Evolutionary conservation across 1,140 invertebrate species (phyloP).

Genomic region (Tenebrio molitor): DNA sequence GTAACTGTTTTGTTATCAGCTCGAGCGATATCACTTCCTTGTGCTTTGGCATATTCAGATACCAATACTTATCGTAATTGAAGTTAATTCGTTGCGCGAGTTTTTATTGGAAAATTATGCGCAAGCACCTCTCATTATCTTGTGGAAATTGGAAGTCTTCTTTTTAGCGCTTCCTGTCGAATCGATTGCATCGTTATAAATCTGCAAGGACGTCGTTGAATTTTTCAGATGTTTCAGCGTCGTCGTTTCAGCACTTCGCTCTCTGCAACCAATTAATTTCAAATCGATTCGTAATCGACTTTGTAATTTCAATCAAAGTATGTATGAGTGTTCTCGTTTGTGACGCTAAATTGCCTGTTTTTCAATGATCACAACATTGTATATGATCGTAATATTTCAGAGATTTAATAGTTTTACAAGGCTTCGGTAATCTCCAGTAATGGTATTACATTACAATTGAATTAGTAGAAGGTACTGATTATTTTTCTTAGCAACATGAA

Average conservation of each 20-base stretch:
- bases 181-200: too few relatives aligned
- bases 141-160: background rate
- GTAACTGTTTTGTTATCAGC: slow-evolving; percentile 10
- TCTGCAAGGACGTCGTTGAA: too few relatives aligned
- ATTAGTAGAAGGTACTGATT: background rate
- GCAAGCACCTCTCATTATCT: background rate
- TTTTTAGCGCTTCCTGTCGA: background rate
- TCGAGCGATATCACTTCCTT: slow-evolving; percentile 15
- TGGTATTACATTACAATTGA: background rate
- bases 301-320: background rate
- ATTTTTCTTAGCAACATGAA: background rate
- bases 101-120: slow-evolving; percentile 17
- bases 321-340: background rate
- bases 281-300: background rate
- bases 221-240: too few relatives aligned
- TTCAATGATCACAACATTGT: background rate
- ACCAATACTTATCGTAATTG: background rate
- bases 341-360: background rate
- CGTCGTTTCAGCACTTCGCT: background rate
- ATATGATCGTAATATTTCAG: too few relatives aligned
- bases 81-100: background rate
- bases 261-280: background rate
- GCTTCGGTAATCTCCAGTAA: background rate
- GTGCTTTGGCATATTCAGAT: background rate
- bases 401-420: background rate